These are phyloP conservation scores for Centropus unirufus DNA, from an alignment of 2,113 vertebrate species.

Conservation along the genomic window DNA sequence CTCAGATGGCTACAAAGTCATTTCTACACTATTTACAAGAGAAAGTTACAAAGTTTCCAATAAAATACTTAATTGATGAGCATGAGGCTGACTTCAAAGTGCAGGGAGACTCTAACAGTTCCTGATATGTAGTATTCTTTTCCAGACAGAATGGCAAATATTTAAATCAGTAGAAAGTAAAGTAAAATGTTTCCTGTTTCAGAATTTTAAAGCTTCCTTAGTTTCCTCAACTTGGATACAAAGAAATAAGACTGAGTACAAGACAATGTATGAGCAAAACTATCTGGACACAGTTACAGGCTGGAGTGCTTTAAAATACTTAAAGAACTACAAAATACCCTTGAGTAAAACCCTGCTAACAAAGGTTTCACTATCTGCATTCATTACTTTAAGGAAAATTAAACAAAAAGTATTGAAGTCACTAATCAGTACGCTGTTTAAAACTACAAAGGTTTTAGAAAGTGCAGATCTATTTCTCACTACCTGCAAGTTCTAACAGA, in stretches of 20 bases:
- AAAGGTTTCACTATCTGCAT: neutral
- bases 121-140: neutral
- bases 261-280: neutral
- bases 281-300: neutral
- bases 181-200: neutral
- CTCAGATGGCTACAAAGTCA: neutral
- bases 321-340: neutral
- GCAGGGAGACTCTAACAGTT: neutral
- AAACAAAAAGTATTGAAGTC: neutral
- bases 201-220: neutral
- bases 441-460: neutral
- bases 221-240: neutral
- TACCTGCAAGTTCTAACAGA: neutral
- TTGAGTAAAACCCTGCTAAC: neutral
- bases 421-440: neutral
- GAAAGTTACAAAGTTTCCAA: neutral
- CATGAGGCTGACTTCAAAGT: neutral
- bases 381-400: neutral
- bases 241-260: neutral
- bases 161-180: neutral
- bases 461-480: neutral
- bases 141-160: neutral
- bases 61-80: neutral
- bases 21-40: neutral
- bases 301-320: neutral